Evolutionary conservation across 35 echinoderm and acorn worm species (phyloP).

Genomic region (Lytechinus pictus): DNA sequence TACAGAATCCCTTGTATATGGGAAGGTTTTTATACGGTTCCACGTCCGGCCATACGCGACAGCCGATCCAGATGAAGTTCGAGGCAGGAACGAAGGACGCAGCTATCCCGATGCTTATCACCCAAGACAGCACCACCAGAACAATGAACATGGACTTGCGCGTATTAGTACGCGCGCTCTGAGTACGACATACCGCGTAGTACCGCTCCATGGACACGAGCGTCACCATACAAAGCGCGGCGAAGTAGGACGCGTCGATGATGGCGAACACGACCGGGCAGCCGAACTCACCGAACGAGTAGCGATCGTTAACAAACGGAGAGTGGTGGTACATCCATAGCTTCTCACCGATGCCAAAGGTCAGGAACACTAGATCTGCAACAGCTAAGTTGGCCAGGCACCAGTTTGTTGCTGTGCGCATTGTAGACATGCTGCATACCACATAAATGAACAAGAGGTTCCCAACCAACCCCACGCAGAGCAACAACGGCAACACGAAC

Average conservation of each 20-base stretch:
- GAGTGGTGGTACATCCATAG: conserved; percentile 52
- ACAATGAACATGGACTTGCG: conserved; percentile 49
- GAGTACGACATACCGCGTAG: conserved; percentile 69
- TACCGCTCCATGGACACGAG: conserved; percentile 68
- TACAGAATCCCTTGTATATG: conserved; percentile 30
- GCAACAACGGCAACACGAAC: conserved; percentile 57
- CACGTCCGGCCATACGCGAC: conserved; percentile 51
- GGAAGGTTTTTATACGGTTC: conserved; percentile 47
- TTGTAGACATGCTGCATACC: conserved; percentile 50
- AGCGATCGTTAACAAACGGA: conserved; percentile 56
- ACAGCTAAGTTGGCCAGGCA: conserved; percentile 75
- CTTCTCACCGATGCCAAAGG: conserved; percentile 60
- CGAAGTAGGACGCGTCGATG: conserved; percentile 58
- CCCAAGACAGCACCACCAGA: conserved; percentile 59
- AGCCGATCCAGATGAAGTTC: neutral
- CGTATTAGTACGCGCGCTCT: conserved; percentile 48
- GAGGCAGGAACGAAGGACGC: conserved; percentile 61
- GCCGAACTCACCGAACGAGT: conserved; percentile 47
- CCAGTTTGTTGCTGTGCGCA: conserved; percentile 76
- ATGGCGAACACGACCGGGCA: conserved; percentile 62
- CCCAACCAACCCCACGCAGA: conserved; percentile 56
- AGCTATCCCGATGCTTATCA: conserved; percentile 51
- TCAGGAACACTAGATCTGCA: conserved; percentile 63
- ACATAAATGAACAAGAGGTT: conserved; percentile 74
- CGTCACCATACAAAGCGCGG: conserved; percentile 58